Evolutionary conservation across 2,888 invertebrate genomes (phyloP).

Genomic region (Ptycholaimellus sp.): DNA sequence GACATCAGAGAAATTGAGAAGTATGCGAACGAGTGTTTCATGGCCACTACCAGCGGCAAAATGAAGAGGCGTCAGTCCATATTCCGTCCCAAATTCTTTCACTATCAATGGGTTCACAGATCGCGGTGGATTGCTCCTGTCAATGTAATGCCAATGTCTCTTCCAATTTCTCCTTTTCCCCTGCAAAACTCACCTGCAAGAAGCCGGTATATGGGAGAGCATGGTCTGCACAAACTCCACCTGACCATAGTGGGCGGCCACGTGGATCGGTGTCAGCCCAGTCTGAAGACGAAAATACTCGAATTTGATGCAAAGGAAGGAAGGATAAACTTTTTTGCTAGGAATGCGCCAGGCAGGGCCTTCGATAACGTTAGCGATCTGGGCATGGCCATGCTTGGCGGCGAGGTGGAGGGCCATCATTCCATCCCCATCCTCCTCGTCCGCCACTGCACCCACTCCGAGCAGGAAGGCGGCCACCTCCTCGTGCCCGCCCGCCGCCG

Average conservation of each 20-base stretch:
- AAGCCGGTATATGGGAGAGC: conserved; percentile 67
- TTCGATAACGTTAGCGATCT: too few species aligned
- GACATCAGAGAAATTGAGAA: conserved; percentile 87
- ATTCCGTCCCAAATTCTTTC: too few species aligned
- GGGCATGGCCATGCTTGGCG: conserved; percentile 75
- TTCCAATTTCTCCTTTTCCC: too few species aligned
- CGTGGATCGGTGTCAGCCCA: conserved; percentile 83
- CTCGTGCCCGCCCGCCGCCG: conserved; percentile 89
- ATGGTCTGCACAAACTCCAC: conserved; percentile 82
- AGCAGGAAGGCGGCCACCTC: conserved; percentile 81
- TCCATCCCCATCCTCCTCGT: conserved; percentile 83
- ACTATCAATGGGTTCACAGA: too few species aligned
- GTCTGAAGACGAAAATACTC: conserved; percentile 38
- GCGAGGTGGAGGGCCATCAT: conserved; percentile 86
- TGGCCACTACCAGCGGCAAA: conserved; percentile 90
- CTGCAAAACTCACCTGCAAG: too few species aligned
- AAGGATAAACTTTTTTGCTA: too few species aligned
- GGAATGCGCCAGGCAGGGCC: too few species aligned
- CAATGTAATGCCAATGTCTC: too few species aligned
- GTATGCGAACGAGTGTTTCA: conserved; percentile 77
- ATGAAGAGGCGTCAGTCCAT: conserved; percentile 88
- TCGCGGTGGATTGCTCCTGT: too few species aligned
- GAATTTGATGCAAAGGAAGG: too few species aligned
- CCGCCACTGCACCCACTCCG: conserved; percentile 78
- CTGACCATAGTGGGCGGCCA: conserved; percentile 91